Conservation (phyloP, 2,797 vertebrate genomes). For the Bradypodion ventrale region DNA sequence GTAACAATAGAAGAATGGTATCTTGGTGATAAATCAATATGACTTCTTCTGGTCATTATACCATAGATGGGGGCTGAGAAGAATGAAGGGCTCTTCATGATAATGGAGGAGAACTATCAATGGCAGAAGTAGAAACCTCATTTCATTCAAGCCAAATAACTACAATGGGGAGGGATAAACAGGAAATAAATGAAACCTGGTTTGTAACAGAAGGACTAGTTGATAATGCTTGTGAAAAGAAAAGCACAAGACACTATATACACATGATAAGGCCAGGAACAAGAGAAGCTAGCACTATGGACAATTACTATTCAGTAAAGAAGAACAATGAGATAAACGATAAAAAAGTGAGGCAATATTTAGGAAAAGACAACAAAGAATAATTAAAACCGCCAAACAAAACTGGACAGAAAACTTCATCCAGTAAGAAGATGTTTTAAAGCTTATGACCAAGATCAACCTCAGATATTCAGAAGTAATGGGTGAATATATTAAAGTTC, state of each 20-base stretch:
- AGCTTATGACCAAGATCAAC: too few species aligned
- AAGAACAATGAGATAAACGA: too few species aligned
- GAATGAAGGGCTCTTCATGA: not conserved
- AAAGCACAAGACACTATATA: not conserved
- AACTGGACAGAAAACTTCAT: too few species aligned
- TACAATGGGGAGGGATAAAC: not conserved
- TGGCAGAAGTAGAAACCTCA: not conserved
- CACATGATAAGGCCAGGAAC: not conserved
- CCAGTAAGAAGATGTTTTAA: too few species aligned
- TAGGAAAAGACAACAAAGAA: too few species aligned
- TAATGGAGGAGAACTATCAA: not conserved
- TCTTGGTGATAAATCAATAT: not conserved
- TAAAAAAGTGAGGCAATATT: too few species aligned
- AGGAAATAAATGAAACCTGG: not conserved
- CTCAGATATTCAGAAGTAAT: too few species aligned
- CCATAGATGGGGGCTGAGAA: not conserved
- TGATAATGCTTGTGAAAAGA: not conserved
- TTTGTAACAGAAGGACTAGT: not conserved
- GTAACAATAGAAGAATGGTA: not conserved
- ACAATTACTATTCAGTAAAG: too few species aligned
- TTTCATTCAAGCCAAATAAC: not conserved
- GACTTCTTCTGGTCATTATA: not conserved
- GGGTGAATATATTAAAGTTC: too few species aligned
- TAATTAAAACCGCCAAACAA: too few species aligned
- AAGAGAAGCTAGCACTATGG: not conserved